Conservation (phyloP, 2,888 invertebrate genomes). For the Eilema griseolum region DNA sequence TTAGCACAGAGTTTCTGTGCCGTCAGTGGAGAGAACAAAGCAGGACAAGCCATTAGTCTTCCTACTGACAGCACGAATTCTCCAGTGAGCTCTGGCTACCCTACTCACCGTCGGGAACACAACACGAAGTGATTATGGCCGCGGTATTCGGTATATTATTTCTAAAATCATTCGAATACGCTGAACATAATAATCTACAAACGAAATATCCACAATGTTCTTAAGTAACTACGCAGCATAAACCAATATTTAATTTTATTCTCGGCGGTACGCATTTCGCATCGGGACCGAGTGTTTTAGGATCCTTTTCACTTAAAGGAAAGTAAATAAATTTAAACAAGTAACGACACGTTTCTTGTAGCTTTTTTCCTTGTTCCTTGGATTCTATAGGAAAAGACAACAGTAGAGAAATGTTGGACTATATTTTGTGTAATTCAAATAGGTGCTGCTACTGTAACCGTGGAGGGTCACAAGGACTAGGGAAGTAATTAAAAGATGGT, state of each 20-base stretch:
- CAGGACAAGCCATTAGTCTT: too few species aligned
- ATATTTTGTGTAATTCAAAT: too few species aligned
- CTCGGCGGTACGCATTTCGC: constrained; percentile 3
- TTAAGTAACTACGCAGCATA: neutral
- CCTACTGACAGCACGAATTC: too few species aligned
- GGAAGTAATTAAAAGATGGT: too few species aligned
- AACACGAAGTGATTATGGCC: too few species aligned
- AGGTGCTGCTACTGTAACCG: too few species aligned
- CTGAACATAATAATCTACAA: neutral
- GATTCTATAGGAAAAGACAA: neutral
- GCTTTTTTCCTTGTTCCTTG: neutral
- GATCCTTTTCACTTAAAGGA: neutral
- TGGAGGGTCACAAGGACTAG: too few species aligned
- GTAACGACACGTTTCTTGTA: neutral
- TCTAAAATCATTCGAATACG: neutral
- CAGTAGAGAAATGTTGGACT: neutral
- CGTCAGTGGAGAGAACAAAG: too few species aligned
- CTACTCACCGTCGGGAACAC: too few species aligned
- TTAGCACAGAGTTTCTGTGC: too few species aligned
- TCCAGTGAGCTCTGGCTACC: too few species aligned
- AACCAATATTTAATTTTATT: constrained; percentile 13
- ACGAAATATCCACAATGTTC: neutral
- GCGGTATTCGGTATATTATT: too few species aligned
- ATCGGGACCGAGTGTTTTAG: neutral
- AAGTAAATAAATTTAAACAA: constrained; percentile 7